Conservation (phyloP, 2,797 vertebrate species). For the Cottoperca gobio region DNA sequence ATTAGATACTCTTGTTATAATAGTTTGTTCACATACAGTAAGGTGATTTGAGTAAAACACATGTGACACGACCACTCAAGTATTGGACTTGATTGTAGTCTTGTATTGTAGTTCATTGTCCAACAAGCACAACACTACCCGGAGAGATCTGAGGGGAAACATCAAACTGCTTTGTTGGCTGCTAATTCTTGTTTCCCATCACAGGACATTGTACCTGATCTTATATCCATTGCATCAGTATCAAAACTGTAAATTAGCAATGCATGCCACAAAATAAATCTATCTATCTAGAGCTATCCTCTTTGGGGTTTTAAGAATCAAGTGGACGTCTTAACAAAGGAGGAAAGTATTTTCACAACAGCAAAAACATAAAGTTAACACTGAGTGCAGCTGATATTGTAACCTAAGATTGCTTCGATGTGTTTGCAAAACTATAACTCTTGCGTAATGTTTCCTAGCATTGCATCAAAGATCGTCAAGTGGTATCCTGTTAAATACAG, state of each 20-base stretch:
- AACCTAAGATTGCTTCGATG: slow-evolving; percentile 33
- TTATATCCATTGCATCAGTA: slow-evolving; percentile 9
- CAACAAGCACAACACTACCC: neutral
- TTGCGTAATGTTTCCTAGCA: neutral
- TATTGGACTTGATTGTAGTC: neutral
- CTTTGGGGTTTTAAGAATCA: slow-evolving; percentile 19
- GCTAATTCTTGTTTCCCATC: slow-evolving; percentile 26
- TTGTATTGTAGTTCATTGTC: slow-evolving; percentile 10
- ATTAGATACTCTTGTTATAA: no score
- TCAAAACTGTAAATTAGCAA: slow-evolving; percentile 12
- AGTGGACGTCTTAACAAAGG: slow-evolving; percentile 10
- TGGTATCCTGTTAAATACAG: neutral
- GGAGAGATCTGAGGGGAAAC: neutral
- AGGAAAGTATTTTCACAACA: slow-evolving; percentile 22
- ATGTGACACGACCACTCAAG: neutral
- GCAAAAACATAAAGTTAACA: slow-evolving; percentile 21
- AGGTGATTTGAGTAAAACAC: slow-evolving; percentile 11
- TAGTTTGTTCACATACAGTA: slow-evolving; percentile 6
- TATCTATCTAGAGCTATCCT: slow-evolving; percentile 20
- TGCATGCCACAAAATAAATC: slow-evolving; percentile 13
- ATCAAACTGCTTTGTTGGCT: slow-evolving; percentile 12
- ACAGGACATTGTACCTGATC: slow-evolving; percentile 15
- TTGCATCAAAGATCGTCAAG: slow-evolving; percentile 4
- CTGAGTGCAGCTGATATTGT: slow-evolving; percentile 27
- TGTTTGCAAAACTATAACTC: slow-evolving; percentile 11